These are phyloP conservation scores for Hymenopus coronatus DNA, from an alignment of 2,888 invertebrate genomes.

Conservation along the genomic window DNA sequence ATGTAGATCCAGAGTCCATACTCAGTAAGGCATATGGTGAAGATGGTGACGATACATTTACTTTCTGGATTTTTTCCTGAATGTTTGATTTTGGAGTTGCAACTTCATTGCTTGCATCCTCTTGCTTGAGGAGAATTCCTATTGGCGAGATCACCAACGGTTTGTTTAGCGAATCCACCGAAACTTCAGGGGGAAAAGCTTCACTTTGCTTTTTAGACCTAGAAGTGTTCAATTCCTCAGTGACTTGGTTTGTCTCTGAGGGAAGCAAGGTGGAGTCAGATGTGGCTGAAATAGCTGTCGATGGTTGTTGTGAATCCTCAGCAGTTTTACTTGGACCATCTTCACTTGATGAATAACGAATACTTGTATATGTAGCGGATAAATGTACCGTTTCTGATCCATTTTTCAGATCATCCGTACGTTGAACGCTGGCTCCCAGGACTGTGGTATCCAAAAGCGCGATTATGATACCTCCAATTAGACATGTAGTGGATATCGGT, in stretches of 20 bases:
- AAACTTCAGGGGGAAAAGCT: neutral
- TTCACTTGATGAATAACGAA: neutral
- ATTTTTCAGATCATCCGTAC: neutral
- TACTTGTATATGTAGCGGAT: neutral
- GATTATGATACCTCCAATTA: neutral
- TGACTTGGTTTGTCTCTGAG: neutral
- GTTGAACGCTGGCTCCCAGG: neutral
- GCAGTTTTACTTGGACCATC: too few relatives aligned
- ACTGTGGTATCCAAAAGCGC: neutral
- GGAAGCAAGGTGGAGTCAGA: neutral
- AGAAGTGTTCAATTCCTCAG: too few relatives aligned
- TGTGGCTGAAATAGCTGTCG: too few relatives aligned
- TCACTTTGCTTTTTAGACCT: neutral
- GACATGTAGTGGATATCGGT: neutral
- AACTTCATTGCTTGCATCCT: too few relatives aligned
- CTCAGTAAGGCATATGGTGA: too few relatives aligned
- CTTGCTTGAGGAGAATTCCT: too few relatives aligned
- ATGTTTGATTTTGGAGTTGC: too few relatives aligned
- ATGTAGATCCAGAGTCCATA: neutral
- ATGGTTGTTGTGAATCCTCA: too few relatives aligned
- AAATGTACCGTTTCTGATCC: neutral
- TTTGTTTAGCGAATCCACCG: neutral
- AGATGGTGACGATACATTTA: neutral
- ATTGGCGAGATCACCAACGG: too few relatives aligned
- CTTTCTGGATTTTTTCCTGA: too few relatives aligned